A percentile compares a stretch with the other conserved stretches of the same genome.
These are phyloP conservation scores for Zosterops japonicus DNA, from an alignment of 2,113 vertebrate species.

Conservation along the genomic window DNA sequence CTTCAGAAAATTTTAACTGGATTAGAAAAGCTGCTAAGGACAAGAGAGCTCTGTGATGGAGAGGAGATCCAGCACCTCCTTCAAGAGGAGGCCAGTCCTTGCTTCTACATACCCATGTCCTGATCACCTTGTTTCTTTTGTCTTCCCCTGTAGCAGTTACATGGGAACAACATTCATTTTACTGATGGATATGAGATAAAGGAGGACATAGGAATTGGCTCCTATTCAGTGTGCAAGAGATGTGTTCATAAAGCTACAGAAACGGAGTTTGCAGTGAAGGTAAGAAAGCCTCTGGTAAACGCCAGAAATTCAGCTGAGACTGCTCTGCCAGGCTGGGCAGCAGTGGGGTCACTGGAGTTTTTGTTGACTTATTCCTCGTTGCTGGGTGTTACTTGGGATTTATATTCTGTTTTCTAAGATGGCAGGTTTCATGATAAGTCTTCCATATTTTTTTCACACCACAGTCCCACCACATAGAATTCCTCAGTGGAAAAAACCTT, in stretches of 20 bases:
- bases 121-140: not conserved
- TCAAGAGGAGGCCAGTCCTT: not conserved
- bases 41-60: not conserved
- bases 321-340: not conserved
- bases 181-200: constrained; percentile 90
- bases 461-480: not conserved
- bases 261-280: constrained; percentile 93
- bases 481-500: not conserved
- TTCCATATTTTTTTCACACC: not conserved
- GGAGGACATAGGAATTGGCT: constrained; percentile 88
- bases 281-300: constrained; percentile 47
- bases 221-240: constrained; percentile 85
- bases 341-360: not conserved
- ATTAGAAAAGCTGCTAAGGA: not conserved
- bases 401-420: not conserved
- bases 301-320: not conserved
- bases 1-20: not conserved
- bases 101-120: not conserved
- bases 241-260: constrained; percentile 90
- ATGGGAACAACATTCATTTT: constrained; percentile 89
- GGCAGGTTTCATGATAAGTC: not conserved
- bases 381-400: not conserved
- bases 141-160: constrained; percentile 80
- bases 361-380: not conserved
- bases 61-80: not conserved